Base-by-base conservation (phyloP, 2,113 vertebrate species). In the Jacana jacana region DNA sequence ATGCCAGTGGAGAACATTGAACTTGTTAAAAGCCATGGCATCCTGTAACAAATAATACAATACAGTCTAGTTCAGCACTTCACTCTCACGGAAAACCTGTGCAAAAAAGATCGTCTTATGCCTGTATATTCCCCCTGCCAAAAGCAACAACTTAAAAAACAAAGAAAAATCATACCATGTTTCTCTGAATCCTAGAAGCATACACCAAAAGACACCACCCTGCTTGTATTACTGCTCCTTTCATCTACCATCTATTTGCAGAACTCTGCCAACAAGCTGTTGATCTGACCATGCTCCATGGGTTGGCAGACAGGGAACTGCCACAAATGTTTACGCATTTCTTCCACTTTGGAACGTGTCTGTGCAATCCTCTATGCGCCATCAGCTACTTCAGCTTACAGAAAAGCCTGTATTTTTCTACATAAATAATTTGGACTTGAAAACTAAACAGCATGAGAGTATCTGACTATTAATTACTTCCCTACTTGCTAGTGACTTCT, bases 1-100 rank as follows among this genome's bases (percentile, higher is more conserved):
- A 95, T 99, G 99, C 99, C 99, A 99, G 97, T 99, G 99, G 71
- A 99, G 98, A 75, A 99, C 99, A 63, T 99, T 99, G 65, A 99
- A 98, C 93, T 99, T 99, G 97, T 99, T 99, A 96, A 99, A 99
- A 57, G 99, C 98, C 99, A 99, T 99, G 20, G 98, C 98, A 97
- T 99, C 99, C 99, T 99, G 97, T 42, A 93, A 96, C 19, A 83
- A 52, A 87, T 75, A 81, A 87, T 10, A 28, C 30, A 90, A 94
- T 2, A 87, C 6, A 79, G 35, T 84, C 30, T 20, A 86, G 22
- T 91, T 81, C 84, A 77, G 40, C n/a, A 55, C 20, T 78, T 78
- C 6, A 52, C 11, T 72, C 37, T 65, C 30, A 35, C 2, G 73
- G 75, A 73, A 60, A 61, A 63, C 5, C 17, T 35, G 6, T 12